Base-by-base conservation (phyloP, 2,888 invertebrate genomes). In the Euzophera pinguis region DNA sequence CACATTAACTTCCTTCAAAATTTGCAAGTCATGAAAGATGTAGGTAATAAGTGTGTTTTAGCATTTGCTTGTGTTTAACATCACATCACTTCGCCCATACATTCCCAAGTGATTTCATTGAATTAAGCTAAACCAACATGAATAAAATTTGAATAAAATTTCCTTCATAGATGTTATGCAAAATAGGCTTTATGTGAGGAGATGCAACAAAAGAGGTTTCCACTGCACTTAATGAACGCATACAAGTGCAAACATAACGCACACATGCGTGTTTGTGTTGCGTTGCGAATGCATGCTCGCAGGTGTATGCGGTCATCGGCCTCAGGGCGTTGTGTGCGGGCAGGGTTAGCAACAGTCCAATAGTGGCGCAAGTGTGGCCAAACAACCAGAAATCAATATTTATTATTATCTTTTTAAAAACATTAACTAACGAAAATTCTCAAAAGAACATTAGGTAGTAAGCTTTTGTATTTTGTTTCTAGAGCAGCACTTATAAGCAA, bases 221-320 rank as follows among this genome's bases (percentile, higher is more conserved):
- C 69, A 65, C 65, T 64, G 66, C 62, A 64, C 66, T 69, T 75
- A 77, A 77, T 76, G 74, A 73, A 78, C 75, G 71, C 78, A 69
- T 75, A 74, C 73, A 65, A 62, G 60, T 59, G 64, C 60, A 66
- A 61, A 16, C 16, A 3, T 9, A 9, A 16, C 1, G n/a, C 32
- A 32, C 34, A 66, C 69, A 63, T 63, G 69, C 72, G 69, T 71
- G 73, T 75, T 59, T 70, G 71, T 50, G 51, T 56, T 52, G 54
- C 54, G 73, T 73, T 53, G 8, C 72, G 22, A 22, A 22, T 22
- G 22, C 22, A 22, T 77, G 78, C 84, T 84, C 78, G 87, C 89
- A 89, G 88, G 88, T 89, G 88, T 82, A 73, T 52, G 65, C 75
- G 88, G 87, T 89, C 87, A 84, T 66, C 78, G 87, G 78, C 75